Evolutionary conservation across 2,797 vertebrate species (phyloP), one percentile per base, ranked within the genome.

Genomic region (Gadopsis bispinosus): DNA sequence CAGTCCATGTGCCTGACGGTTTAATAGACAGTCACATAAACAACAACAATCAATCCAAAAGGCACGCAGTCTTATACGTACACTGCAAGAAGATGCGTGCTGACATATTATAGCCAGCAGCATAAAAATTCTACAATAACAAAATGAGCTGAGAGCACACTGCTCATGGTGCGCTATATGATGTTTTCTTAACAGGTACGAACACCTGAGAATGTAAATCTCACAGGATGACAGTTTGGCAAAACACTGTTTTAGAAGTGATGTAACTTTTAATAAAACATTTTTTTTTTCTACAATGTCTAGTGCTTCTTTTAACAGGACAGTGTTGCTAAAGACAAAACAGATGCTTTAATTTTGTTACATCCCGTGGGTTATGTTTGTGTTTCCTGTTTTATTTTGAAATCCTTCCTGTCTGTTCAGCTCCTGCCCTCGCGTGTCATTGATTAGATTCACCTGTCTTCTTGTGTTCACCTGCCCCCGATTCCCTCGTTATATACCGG

Each of bases 11-110:
- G 68, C 12, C 56, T 64, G 14, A 54, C 72, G 45, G 81, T 63
- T 63, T 79, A 71, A 79, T 26, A 59, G 74, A 77, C 65, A 74
- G 65, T 41, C 39, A 80, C 55, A 69, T 62, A 58, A 79, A 60
- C 58, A 67, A 64, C 51, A 59, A 54, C 53, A 59, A 22, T 58
- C 26, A 22, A 77, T 65, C 65, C 35, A 53, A 82, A 78, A 75
- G 69, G 54, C 71, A 70, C 31, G 75, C 50, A 62, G 37, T 35
- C 7, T 35, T 35, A 35, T 35, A 35, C 80, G 64, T 62, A 69
- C 22, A 50, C 48, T 10, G 45, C 33, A 41, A 35, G 66, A 62
- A 75, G 76, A 75, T 80, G 51, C 65, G 81, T 80, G 65, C 61
- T 80, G 71, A 71, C 71, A 73, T 62, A n/a, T 56, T 55, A 75